Conservation (phyloP, 2,888 invertebrate genomes). For the Spicauda simplicius region DNA sequence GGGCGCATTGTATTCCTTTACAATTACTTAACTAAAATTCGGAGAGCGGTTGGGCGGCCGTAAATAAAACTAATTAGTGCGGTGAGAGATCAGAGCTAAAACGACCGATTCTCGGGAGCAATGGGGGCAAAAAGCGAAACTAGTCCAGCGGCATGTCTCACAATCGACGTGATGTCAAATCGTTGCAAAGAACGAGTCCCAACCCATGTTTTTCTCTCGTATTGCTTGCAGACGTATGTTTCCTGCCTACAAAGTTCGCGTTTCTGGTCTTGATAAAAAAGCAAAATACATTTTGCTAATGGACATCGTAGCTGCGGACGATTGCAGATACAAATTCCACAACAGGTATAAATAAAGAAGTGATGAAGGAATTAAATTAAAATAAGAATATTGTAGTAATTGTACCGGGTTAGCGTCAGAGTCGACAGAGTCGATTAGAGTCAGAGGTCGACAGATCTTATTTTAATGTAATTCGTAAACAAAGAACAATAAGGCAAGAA, state of each 20-base stretch:
- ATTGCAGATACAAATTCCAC: slow-evolving; percentile 97
- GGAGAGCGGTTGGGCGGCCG: slow-evolving; percentile 25
- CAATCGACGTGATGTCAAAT: slow-evolving; percentile 82
- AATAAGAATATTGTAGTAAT: slow-evolving; percentile 66
- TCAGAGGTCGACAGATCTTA: slow-evolving; percentile 64
- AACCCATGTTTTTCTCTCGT: slow-evolving; percentile 83
- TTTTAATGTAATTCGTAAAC: slow-evolving; percentile 79
- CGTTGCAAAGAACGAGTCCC: slow-evolving; percentile 79
- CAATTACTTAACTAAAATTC: slow-evolving; percentile 38
- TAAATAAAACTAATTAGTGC: slow-evolving; percentile 60
- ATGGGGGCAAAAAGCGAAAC: slow-evolving; percentile 70
- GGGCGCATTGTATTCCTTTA: slow-evolving; percentile 40
- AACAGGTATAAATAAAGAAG: slow-evolving; percentile 89
- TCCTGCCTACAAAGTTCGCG: slow-evolving; percentile 98
- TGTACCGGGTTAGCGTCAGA: slow-evolving; percentile 51
- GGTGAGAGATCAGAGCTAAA: slow-evolving; percentile 79
- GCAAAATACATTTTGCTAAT: slow-evolving; percentile 98
- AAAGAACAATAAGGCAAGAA: slow-evolving; percentile 86
- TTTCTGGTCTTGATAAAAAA: slow-evolving; percentile 98
- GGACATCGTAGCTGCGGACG: slow-evolving; percentile 98
- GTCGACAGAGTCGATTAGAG: no score
- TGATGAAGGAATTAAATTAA: slow-evolving; percentile 77
- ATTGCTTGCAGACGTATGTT: slow-evolving; percentile 97
- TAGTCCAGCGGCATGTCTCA: slow-evolving; percentile 75
- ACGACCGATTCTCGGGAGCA: slow-evolving; percentile 60